Percentiles rank a stretch among this genome's conserved stretches.
These are phyloP conservation scores for Cydia amplana DNA, from an alignment of 1,140 invertebrate species.

Conservation along the genomic window DNA sequence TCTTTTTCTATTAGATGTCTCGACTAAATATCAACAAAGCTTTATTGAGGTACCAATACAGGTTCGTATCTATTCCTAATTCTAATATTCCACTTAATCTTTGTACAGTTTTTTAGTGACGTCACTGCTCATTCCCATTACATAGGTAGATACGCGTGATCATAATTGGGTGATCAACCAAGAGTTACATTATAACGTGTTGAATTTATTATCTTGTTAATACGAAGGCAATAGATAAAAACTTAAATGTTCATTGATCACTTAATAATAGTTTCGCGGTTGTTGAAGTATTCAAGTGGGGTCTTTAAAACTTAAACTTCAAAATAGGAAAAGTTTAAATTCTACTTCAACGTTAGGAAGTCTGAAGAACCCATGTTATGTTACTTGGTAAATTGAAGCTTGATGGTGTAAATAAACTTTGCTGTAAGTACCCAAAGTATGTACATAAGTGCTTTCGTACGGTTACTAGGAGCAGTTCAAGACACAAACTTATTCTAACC, in stretches of 20 bases:
- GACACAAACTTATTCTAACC: not conserved
- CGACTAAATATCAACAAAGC: no score
- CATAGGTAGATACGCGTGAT: no score
- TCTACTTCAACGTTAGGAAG: not conserved
- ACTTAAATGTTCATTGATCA: no score
- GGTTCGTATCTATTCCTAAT: no score
- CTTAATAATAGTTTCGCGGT: conserved; percentile 24
- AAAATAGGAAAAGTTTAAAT: conserved; percentile 25
- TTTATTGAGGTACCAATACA: no score
- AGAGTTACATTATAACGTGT: no score
- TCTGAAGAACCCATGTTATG: not conserved
- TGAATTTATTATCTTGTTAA: no score
- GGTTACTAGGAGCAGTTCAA: not conserved
- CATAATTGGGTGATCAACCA: no score
- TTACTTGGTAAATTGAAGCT: not conserved
- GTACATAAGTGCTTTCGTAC: not conserved
- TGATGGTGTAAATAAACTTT: conserved; percentile 14
- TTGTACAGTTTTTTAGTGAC: no score
- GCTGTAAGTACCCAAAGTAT: not conserved
- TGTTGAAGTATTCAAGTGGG: not conserved
- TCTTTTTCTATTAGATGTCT: no score
- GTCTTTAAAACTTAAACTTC: conserved; percentile 21
- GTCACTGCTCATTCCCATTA: no score
- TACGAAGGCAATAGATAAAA: not conserved
- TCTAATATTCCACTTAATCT: no score